Conservation (phyloP, 2,113 vertebrate species). For the Numenius arquata region DNA sequence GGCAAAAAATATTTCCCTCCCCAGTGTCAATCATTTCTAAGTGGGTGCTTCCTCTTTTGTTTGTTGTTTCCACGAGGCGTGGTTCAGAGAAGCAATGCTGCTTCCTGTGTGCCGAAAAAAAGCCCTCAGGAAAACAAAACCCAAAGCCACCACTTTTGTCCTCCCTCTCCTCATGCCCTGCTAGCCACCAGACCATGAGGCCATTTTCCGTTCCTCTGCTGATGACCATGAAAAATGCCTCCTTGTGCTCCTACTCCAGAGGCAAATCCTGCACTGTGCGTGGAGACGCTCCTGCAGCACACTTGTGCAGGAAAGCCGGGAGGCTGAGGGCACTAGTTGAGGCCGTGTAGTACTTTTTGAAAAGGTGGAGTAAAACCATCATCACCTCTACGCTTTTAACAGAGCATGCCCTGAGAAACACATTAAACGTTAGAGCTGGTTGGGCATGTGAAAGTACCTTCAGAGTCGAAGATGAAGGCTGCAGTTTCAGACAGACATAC, state of each 20-base stretch:
- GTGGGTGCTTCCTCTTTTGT: not conserved
- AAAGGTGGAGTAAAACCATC: not conserved
- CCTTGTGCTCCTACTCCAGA: not conserved
- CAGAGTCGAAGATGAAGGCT: not conserved
- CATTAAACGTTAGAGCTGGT: not conserved
- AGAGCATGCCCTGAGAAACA: not conserved
- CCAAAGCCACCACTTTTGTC: not conserved
- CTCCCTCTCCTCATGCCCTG: not conserved
- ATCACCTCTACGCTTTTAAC: not conserved
- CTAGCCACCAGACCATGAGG: not conserved
- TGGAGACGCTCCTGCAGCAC: not conserved
- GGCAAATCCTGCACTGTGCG: not conserved
- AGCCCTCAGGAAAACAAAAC: not conserved
- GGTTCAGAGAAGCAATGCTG: not conserved
- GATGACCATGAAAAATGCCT: not conserved
- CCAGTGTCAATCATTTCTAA: fast-evolving
- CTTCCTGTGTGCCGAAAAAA: not conserved
- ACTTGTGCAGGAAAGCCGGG: not conserved
- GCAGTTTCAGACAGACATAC: not conserved
- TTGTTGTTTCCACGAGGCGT: not conserved
- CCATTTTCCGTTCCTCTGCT: not conserved
- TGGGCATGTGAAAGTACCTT: not conserved
- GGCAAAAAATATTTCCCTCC: not conserved
- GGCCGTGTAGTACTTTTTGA: not conserved
- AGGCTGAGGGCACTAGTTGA: not conserved